A percentile compares a stretch with the other conserved stretches of the same genome.
Conservation (phyloP, 2,888 invertebrate species). For the Sarcophaga variegata region DNA sequence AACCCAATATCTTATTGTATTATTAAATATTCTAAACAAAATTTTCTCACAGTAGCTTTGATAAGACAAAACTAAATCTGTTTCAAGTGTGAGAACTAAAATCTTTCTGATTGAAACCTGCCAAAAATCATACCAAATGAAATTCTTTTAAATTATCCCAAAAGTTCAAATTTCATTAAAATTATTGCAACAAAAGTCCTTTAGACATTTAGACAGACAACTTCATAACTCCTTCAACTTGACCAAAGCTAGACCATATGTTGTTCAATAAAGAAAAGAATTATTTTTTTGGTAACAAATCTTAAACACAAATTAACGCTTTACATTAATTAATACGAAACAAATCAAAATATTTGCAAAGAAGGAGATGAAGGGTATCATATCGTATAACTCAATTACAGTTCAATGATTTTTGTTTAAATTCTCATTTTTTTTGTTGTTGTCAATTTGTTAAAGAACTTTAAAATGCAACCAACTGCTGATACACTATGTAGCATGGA, state of each 20-base stretch:
- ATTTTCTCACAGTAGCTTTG: not conserved
- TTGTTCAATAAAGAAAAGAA: not conserved
- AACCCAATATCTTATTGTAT: not conserved
- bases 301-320: not conserved
- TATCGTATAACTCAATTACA: slow-evolving; percentile 20
- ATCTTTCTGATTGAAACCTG: not conserved
- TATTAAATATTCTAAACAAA: not conserved
- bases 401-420: slow-evolving; percentile 17
- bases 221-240: not conserved
- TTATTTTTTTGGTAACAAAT: not conserved
- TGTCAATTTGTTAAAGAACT: slow-evolving; percentile 31
- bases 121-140: not conserved
- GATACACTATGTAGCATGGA: slow-evolving; percentile 2
- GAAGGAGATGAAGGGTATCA: not conserved
- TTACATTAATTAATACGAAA: slow-evolving; percentile 25
- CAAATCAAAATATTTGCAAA: slow-evolving; percentile 31
- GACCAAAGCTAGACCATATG: slow-evolving; percentile 16
- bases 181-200: slow-evolving; percentile 6
- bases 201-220: not conserved
- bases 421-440: not conserved
- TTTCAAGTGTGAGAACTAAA: not conserved
- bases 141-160: slow-evolving; percentile 1
- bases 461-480: slow-evolving; percentile 21
- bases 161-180: slow-evolving; percentile 46
- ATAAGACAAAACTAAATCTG: not conserved